phyloP scores from a whole-genome alignment of 2,797 vertebrate species.

The Aulostomus chinensis region DNA sequence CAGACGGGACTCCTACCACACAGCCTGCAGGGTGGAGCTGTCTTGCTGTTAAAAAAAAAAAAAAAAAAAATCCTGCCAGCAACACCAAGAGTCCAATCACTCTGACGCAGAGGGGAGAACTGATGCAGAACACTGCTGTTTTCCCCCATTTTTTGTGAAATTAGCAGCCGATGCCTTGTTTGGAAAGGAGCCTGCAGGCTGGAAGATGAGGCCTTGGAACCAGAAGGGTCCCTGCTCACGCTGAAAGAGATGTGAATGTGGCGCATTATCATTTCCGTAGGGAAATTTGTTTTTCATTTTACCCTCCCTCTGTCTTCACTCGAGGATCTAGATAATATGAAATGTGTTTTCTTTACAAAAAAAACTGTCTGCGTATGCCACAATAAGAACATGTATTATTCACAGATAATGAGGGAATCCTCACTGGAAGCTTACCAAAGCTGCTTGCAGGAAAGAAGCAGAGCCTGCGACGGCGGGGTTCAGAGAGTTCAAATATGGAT shows the following conservation, averaged over 20 bases:
- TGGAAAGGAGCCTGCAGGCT: slow-evolving; percentile 43
- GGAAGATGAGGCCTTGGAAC: slow-evolving; percentile 35
- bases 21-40: slow-evolving; percentile 76
- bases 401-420: slow-evolving; percentile 41
- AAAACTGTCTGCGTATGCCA: neutral
- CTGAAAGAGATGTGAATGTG: slow-evolving; percentile 12
- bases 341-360: slow-evolving; percentile 13
- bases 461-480: slow-evolving; percentile 21
- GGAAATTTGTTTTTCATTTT: slow-evolving; percentile 24
- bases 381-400: slow-evolving; percentile 7
- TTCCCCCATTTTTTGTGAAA: slow-evolving; percentile 37
- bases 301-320: neutral
- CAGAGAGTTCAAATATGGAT: neutral
- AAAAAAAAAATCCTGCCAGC: slow-evolving; percentile 42
- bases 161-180: slow-evolving; percentile 15
- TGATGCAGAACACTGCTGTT: slow-evolving; percentile 51
- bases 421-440: slow-evolving; percentile 12
- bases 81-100: slow-evolving; percentile 49
- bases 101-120: slow-evolving; percentile 46
- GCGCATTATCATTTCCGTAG: slow-evolving; percentile 8
- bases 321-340: slow-evolving; percentile 2
- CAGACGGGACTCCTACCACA: slow-evolving; percentile 72
- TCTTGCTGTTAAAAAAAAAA: slow-evolving; percentile 34
- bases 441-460: slow-evolving; percentile 9
- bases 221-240: slow-evolving; percentile 47